Evolutionary conservation across 2,113 vertebrate species (phyloP), one percentile per base, ranked within the genome.

Genomic region (Anas platyrhynchos): DNA sequence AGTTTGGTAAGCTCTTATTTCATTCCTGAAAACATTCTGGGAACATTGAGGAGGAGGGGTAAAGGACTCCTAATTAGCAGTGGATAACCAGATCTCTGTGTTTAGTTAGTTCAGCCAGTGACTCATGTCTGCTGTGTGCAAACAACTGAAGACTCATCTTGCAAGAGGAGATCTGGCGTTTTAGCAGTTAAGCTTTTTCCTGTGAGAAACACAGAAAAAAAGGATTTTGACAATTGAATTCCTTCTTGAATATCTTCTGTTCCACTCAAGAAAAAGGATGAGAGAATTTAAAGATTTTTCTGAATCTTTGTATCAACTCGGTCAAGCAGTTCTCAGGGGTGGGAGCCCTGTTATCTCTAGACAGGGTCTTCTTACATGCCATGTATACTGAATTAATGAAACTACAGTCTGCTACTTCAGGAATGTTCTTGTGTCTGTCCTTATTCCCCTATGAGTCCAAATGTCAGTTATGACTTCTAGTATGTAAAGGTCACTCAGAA

Each of bases 91-190:
- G 44, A 65, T 84, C 65, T 61, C 13, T 93, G 18, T 72, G 52
- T 91, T 93, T 82, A 92, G 77, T 67, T 88, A 63, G 68, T 56
- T 95, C 56, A 81, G 65, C 9, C 86, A 56, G 12, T 86, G 83
- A 86, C 15, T 96, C 83, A 38, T 67, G 6, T 91, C 81, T 72
- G 44, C 83, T 86, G 91, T 91, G 56, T 94, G 82, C 95, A 95
- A 96, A 94, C 83, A 91, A 63, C 27, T 63, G 43, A 81, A 88
- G 76, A 74, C 31, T 94, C 68, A 74, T 81, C 61, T 96, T 95
- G 22, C 5, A 16, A 56, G 55, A 67, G 43, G 31, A 2, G 1
- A 83, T 44, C 29, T 65, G 38, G 15, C 78, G 44, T 94, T 96
- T 94, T 84, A 78, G 58, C 65, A 86, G 77, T 34, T 86, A 36